phyloP scores from a whole-genome alignment of 2,113 vertebrate species.

The Tursiops truncatus region DNA sequence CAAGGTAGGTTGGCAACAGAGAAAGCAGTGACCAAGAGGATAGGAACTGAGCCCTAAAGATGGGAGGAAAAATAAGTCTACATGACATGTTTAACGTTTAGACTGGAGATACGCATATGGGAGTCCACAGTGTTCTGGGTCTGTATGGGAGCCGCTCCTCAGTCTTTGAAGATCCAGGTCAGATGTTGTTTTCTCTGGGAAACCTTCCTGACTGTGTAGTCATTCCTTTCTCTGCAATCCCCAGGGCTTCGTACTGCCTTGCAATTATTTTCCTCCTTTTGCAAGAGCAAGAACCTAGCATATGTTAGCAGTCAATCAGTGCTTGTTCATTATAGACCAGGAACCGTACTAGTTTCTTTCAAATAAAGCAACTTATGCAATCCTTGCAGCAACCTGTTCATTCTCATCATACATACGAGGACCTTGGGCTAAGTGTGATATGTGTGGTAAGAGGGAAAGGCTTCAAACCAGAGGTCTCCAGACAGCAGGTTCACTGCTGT shows the following conservation, averaged over 20 bases:
- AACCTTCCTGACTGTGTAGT: not conserved
- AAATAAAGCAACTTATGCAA: not conserved
- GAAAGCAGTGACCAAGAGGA: not conserved
- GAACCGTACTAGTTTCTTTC: not conserved
- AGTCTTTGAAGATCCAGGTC: not conserved
- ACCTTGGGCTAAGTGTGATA: not conserved
- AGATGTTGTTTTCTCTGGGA: not conserved
- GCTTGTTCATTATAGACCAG: not conserved
- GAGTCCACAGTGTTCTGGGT: not conserved
- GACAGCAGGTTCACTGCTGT: not conserved
- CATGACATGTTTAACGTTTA: not conserved
- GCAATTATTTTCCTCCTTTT: not conserved
- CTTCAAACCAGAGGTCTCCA: not conserved
- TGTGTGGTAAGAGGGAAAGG: not conserved
- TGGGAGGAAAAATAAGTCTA: not conserved
- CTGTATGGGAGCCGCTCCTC: not conserved
- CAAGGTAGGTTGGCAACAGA: not conserved
- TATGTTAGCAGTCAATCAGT: not conserved
- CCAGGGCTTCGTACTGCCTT: not conserved
- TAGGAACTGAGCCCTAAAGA: not conserved
- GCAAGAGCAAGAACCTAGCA: not conserved
- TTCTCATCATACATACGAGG: not conserved
- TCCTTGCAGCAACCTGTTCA: not conserved
- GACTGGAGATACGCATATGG: no score
- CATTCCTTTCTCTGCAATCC: not conserved